Evolutionary conservation across 2,888 invertebrate genomes (phyloP).

Genomic region (Corbicula japonica): DNA sequence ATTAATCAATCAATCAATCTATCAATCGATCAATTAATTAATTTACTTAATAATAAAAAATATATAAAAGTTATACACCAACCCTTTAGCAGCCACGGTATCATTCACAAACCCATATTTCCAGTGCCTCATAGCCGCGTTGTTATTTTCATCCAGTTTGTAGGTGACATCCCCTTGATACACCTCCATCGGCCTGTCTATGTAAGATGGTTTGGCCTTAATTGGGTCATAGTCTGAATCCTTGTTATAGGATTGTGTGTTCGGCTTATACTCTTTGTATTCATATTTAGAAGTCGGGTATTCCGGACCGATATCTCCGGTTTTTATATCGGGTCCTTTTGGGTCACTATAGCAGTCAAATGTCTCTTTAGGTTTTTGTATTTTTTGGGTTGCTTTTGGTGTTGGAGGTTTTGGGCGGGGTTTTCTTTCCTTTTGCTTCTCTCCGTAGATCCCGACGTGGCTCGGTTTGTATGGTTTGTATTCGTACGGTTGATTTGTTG

Average conservation of each 20-base stretch:
- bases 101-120: conserved; percentile 5
- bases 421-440: background rate
- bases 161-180: conserved; percentile 6
- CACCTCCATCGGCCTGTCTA: background rate
- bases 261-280: background rate
- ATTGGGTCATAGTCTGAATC: too few relatives aligned
- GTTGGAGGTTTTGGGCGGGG: background rate
- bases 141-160: conserved; percentile 9
- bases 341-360: conserved; percentile 8
- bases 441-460: background rate
- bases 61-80: too few relatives aligned
- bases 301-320: conserved; percentile 6
- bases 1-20: too few relatives aligned
- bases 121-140: conserved; percentile 19
- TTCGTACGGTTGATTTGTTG: background rate
- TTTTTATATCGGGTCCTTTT: conserved; percentile 13
- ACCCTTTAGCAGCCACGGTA: conserved; percentile 13
- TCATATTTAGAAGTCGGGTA: conserved; percentile 5
- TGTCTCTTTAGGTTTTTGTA: conserved; percentile 3
- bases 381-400: background rate
- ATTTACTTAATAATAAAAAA: too few relatives aligned
- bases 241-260: too few relatives aligned
- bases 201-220: background rate
- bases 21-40: too few relatives aligned
- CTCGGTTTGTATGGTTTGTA: background rate